phyloP scores from a whole-genome alignment of 1,140 invertebrate genomes.

The Acromyrmex echinatior region DNA sequence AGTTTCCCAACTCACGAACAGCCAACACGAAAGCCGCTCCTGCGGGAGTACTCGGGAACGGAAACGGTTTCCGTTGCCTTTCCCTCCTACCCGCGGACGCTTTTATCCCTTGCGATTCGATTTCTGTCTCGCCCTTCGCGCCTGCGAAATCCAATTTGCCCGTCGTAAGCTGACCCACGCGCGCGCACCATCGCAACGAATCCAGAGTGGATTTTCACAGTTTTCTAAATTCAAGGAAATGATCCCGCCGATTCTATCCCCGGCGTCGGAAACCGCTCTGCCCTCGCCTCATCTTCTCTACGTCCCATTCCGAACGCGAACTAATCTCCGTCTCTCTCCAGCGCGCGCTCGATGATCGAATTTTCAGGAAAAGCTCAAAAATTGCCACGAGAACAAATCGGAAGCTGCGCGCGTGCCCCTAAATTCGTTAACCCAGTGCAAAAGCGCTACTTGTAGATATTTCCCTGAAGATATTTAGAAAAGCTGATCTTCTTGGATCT shows the following conservation, averaged over 20 bases:
- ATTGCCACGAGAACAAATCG: slow-evolving; percentile 31
- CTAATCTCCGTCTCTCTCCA: slow-evolving; percentile 50
- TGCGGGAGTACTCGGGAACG: slow-evolving; percentile 57
- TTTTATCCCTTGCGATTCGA: slow-evolving; percentile 44
- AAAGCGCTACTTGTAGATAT: background rate
- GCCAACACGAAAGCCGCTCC: slow-evolving; percentile 17
- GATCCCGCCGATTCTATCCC: slow-evolving; percentile 56
- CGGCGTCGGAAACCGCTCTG: slow-evolving; percentile 37
- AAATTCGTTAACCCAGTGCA: background rate
- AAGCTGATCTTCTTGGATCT: background rate
- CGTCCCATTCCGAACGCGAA: slow-evolving; percentile 8
- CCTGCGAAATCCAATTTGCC: slow-evolving; percentile 60
- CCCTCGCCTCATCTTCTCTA: slow-evolving; percentile 39
- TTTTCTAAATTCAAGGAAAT: slow-evolving; percentile 66
- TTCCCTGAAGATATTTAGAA: background rate
- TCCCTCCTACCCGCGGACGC: background rate
- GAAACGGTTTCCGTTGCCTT: slow-evolving; percentile 53
- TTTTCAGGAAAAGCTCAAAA: slow-evolving; percentile 41
- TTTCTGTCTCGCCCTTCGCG: slow-evolving; percentile 36
- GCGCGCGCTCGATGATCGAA: slow-evolving; percentile 25
- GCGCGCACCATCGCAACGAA: slow-evolving; percentile 27
- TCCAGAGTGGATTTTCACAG: slow-evolving; percentile 60
- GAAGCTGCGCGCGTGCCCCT: background rate
- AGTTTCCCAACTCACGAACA: slow-evolving; percentile 23
- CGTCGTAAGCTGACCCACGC: slow-evolving; percentile 57